Evolutionary conservation across 23 tunicate genomes (phyloP), one percentile per base, ranked within the genome.

Genomic region (Trididemnum nubilum): DNA sequence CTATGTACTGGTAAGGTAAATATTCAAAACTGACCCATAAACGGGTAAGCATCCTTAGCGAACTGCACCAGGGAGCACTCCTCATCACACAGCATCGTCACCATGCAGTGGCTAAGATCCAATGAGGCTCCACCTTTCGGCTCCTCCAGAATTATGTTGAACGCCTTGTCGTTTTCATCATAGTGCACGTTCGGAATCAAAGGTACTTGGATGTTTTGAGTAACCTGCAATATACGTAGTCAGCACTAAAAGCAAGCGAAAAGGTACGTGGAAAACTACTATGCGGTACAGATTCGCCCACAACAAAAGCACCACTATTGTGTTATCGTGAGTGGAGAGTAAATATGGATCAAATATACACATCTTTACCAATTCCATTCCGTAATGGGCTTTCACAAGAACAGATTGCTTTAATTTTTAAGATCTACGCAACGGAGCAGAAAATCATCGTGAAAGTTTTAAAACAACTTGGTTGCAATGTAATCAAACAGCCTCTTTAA

Each of bases 21-120:
- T n/a, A n/a, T n/a, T n/a, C n/a, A n/a, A n/a, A 31, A 90, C 90
- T 66, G 33, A 93, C 98, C 98, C 98, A 96, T 86, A 67, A 96
- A 96, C 30, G 99, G 99, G 81, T 96, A 96, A 27, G 97, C 92
- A 35, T 84, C 86, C 71, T 92, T 88, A 40, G 96, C 88, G 70
- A 96, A 96, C 81, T 96, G 97, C 31, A 96, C 86, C 31, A 96
- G 82, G 21, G 99, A 77, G 51, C 96, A 88, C 65, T 92, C 96
- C 69, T 96, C 99, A 85, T 96, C 94, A 44, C 87, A 82, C 57
- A 96, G 79, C 58, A 96, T 61, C 21, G 99, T 90, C 64, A 96
- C 99, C 97, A 96, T 91, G 77, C 99, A 96, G 36, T 91, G 92
- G 35, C 74, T 74, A 9, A 87, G 71, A 81, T 96, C 99, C 7